Percentiles rank a stretch among this genome's conserved stretches.
These are phyloP conservation scores for Gymnorhina tibicen DNA, from an alignment of 2,113 vertebrate species.

Conservation along the genomic window DNA sequence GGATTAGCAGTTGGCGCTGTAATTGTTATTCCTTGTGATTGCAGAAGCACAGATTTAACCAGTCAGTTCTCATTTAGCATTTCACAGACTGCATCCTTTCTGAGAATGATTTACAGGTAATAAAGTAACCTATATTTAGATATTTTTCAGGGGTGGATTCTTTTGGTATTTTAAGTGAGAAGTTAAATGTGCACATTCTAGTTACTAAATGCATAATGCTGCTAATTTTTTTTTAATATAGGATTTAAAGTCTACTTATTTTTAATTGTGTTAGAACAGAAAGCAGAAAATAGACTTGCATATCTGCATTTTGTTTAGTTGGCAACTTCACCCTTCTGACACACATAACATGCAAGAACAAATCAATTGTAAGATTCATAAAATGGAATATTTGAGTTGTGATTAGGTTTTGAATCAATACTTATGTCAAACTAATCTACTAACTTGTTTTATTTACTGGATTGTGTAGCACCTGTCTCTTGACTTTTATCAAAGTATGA, in stretches of 20 bases:
- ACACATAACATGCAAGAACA: background rate
- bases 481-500: background rate
- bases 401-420: background rate
- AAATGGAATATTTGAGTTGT: background rate
- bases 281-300: background rate
- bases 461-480: background rate
- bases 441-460: background rate
- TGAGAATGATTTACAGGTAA: conserved; percentile 57
- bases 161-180: conserved; percentile 41
- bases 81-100: background rate
- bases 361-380: background rate
- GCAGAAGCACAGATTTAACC: background rate
- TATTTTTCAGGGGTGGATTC: conserved; percentile 23
- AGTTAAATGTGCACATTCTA: conserved; percentile 25
- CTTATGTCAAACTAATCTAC: background rate
- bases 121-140: conserved; percentile 68
- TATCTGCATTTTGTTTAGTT: background rate
- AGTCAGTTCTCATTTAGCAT: background rate
- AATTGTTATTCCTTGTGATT: conserved; percentile 57
- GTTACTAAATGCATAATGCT: conserved; percentile 10
- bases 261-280: background rate
- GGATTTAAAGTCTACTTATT: background rate
- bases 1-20: conserved; percentile 22
- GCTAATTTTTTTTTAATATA: background rate
- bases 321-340: background rate